These are phyloP conservation scores for Jacana jacana DNA, from an alignment of 2,113 vertebrate genomes.

Conservation along the genomic window DNA sequence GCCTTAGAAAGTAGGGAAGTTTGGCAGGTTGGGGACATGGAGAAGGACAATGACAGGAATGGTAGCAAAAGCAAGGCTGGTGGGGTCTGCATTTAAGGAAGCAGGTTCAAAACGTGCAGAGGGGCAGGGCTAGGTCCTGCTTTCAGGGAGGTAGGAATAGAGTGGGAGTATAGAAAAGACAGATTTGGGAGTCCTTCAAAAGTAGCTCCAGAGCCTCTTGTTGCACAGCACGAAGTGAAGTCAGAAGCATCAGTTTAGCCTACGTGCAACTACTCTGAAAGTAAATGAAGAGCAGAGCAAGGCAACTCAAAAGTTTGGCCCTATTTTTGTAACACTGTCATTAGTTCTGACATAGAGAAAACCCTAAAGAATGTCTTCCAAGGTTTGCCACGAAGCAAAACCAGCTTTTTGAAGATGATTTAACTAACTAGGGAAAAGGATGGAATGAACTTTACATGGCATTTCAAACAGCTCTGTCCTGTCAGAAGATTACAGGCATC, in stretches of 20 bases:
- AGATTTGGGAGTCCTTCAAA: not conserved
- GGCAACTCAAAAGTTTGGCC: not conserved
- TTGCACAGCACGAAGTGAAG: not conserved
- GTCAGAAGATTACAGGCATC: slow-evolving; percentile 32
- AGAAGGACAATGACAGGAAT: not conserved
- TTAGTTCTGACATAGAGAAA: not conserved
- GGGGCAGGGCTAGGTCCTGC: not conserved
- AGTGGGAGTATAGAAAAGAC: not conserved
- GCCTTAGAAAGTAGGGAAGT: too few relatives aligned
- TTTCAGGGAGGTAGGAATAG: not conserved
- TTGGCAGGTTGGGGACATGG: not conserved
- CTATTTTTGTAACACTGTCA: not conserved
- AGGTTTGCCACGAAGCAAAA: not conserved
- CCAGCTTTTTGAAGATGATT: not conserved
- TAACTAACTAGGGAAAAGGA: not conserved
- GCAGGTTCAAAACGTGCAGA: accelerated
- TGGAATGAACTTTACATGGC: not conserved
- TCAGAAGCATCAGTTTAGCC: not conserved
- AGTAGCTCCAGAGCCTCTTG: not conserved
- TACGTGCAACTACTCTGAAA: not conserved
- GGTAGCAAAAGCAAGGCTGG: not conserved
- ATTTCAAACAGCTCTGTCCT: slow-evolving; percentile 20
- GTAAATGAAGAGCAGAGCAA: not conserved
- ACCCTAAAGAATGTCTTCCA: not conserved
- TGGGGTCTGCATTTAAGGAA: not conserved